Evolutionary conservation across 2,888 invertebrate species (phyloP).

Genomic region (Chydorus sphaericus): DNA sequence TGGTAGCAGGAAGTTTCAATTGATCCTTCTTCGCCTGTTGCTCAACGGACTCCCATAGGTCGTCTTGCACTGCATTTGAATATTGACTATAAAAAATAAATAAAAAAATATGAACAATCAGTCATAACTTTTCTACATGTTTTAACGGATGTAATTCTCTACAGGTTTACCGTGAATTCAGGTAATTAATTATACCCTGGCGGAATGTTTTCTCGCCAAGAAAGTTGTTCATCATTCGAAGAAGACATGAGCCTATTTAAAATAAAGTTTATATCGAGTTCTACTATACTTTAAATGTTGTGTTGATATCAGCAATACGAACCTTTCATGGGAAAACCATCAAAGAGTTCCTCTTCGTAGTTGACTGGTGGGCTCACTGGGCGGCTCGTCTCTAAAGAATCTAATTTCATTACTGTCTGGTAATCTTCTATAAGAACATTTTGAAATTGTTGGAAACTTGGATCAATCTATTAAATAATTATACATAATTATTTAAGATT

Average conservation of each 20-base stretch:
- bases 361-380: conserved; percentile 34
- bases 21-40: conserved; percentile 45
- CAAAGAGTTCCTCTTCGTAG: conserved; percentile 8
- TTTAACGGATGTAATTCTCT: not conserved
- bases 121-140: too few species aligned
- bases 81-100: too few species aligned
- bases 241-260: conserved; percentile 22
- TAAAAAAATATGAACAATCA: too few species aligned
- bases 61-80: conserved; percentile 63
- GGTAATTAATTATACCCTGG: conserved; percentile 49
- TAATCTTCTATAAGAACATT: conserved; percentile 1
- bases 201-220: conserved; percentile 40
- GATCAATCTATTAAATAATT: conserved; percentile 4
- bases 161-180: conserved; percentile 33
- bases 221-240: conserved; percentile 32
- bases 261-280: too few species aligned
- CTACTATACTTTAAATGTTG: too few species aligned
- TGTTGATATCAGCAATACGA: too few species aligned
- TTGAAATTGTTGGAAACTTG: not conserved
- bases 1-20: conserved; percentile 28
- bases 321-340: conserved; percentile 64
- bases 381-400: conserved; percentile 4
- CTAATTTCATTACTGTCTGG: conserved; percentile 8
- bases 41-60: conserved; percentile 69
- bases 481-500: too few species aligned